Evolutionary conservation across 1,140 invertebrate genomes (phyloP), one percentile per base, ranked within the genome.

Genomic region (Drosophila pachea): DNA sequence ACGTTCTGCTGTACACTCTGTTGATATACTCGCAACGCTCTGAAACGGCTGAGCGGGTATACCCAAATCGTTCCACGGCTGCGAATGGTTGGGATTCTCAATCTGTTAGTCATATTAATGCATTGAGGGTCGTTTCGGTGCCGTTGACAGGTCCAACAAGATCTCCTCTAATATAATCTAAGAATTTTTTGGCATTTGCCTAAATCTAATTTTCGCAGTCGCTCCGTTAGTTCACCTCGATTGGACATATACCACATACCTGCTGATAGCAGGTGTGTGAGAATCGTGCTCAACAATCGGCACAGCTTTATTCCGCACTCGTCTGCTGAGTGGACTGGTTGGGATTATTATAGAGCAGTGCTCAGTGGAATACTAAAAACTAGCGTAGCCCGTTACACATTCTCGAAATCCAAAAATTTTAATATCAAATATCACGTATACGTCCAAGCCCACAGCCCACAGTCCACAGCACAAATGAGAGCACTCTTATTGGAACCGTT

Each of bases 291-390:
- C 9, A 29, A 29, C 16, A 7, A 47, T 29, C 11, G 53, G 60
- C 47, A 35, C 16, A 29, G 49, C 42, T 65, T 67, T 63, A 75
- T 75, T 62, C 56, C 35, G 5, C 5, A 42, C 49, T 50, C 42
- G 61, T 53, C 38, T 40, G 49, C 14, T 58, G 61, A 62, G 22
- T 74, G 38, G 42, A 38, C 33, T 53, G 31, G 74, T 75, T 72
- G 73, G 66, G 72, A 68, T 71, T 72, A 72, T 78, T 64, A 79
- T 76, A 64, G 68, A 49, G 40, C 72, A 65, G 43, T 36, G 48
- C 67, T 56, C 72, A 79, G 38, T 65, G 7, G 71, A 63, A 78
- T 78, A 38, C n/a, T 53, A 78, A 78, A 74, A 67, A 56, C 54
- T 69, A 22, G 60, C 71, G 42, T 69, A 53, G 8, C 14, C 22